phyloP scores from a whole-genome alignment of 2,113 vertebrate species.

The Serinus canaria region DNA sequence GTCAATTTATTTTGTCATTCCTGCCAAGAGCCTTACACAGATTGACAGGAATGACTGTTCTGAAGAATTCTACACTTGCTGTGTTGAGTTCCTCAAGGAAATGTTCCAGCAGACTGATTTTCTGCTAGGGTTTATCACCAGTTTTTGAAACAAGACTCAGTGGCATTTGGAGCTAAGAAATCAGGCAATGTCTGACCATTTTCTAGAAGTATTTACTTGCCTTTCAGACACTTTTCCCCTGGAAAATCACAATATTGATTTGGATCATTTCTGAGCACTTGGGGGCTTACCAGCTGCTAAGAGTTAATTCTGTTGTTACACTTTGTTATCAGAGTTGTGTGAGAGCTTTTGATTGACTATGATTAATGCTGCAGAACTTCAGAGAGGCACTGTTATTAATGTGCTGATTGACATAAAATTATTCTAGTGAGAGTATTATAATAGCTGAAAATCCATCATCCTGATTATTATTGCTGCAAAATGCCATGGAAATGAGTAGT shows the following conservation, averaged over 20 bases:
- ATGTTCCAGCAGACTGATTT: neutral
- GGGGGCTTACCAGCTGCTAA: neutral
- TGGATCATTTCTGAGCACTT: neutral
- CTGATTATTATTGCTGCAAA: neutral
- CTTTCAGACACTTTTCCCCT: neutral
- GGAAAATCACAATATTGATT: neutral
- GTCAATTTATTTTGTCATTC: neutral
- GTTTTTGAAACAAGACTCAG: neutral
- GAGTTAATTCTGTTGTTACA: conserved; percentile 11
- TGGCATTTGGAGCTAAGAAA: neutral
- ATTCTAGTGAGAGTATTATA: neutral
- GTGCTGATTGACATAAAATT: neutral
- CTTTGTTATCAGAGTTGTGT: neutral
- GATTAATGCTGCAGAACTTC: conserved; percentile 3
- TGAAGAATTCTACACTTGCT: neutral
- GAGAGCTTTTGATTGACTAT: neutral
- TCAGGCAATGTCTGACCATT: neutral
- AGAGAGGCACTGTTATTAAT: conserved; percentile 9
- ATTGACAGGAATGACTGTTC: neutral
- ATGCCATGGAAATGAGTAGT: neutral
- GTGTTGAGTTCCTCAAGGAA: neutral
- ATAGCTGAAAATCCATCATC: conserved; percentile 28
- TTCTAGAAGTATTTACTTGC: neutral
- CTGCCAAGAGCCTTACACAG: neutral
- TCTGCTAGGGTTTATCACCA: neutral